phyloP scores from a whole-genome alignment of 2,113 vertebrate species.

The Corythoichthys haematopterus region DNA sequence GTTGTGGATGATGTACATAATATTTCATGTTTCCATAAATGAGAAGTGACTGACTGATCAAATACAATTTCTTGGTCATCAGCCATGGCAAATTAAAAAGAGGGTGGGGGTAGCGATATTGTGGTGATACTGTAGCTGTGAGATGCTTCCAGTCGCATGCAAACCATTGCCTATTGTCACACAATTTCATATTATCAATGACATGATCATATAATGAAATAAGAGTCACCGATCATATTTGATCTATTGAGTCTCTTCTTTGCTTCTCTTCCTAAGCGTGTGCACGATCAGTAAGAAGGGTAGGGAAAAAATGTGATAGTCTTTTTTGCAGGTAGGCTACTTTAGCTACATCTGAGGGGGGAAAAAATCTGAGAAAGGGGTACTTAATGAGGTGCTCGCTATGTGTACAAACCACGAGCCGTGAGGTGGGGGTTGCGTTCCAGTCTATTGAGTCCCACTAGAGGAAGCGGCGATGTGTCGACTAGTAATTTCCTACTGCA shows the following conservation, averaged over 20 bases:
- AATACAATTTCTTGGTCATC: conserved; percentile 28
- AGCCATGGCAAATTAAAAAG: conserved; percentile 16
- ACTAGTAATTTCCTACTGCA: conserved; percentile 53
- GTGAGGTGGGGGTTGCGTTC: conserved; percentile 26
- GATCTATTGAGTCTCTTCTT: too few species aligned
- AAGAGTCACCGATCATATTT: too few species aligned
- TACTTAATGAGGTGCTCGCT: conserved; percentile 25
- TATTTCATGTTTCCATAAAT: conserved; percentile 30
- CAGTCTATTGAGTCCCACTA: conserved; percentile 39
- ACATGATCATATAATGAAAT: not conserved
- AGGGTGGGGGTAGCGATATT: not conserved
- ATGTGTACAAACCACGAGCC: conserved; percentile 18
- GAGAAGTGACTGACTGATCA: conserved; percentile 27
- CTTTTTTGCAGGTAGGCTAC: not conserved
- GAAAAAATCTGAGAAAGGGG: not conserved
- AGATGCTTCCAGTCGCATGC: not conserved
- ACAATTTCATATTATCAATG: not conserved
- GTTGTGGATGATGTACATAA: conserved; percentile 14
- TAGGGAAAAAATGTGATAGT: not conserved
- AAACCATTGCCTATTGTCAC: not conserved
- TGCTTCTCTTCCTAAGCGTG: too few species aligned
- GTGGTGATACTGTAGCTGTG: not conserved
- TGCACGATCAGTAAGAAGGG: not conserved
- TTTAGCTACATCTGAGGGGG: not conserved
- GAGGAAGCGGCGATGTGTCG: conserved; percentile 46